phyloP scores from a whole-genome alignment of 2,113 vertebrate species.

The Ammodytes dubius region DNA sequence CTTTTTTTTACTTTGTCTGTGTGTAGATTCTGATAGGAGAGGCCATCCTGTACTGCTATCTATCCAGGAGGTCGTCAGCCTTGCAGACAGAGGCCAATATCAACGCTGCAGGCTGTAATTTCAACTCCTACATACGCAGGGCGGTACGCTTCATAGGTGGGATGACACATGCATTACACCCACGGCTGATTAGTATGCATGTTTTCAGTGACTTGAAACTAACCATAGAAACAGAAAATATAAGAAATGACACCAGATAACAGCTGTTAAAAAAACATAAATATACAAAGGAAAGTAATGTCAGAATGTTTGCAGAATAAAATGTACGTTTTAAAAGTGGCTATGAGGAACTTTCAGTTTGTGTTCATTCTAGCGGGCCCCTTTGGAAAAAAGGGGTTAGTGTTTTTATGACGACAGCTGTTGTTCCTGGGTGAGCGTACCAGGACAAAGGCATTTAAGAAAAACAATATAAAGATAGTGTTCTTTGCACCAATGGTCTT shows the following conservation, averaged over 20 bases:
- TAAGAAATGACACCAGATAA: neutral
- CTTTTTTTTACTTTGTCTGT: constrained; percentile 17
- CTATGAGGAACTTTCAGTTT: no score
- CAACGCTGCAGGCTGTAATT: constrained; percentile 96
- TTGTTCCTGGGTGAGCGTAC: no score
- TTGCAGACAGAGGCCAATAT: constrained; percentile 93
- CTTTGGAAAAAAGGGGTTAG: no score
- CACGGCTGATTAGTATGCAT: neutral
- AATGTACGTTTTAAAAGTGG: neutral
- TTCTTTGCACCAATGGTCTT: no score
- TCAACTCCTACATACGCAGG: constrained; percentile 97
- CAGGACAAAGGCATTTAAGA: no score
- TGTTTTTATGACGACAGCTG: no score
- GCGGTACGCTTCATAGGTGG: constrained; percentile 97
- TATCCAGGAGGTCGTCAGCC: constrained; percentile 91
- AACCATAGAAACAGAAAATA: neutral
- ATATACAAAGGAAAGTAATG: neutral
- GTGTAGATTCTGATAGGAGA: constrained; percentile 96
- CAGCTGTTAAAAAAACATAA: neutral
- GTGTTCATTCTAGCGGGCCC: no score
- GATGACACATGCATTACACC: constrained; percentile 36
- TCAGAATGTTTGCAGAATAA: neutral
- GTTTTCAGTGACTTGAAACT: neutral
- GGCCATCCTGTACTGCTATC: constrained; percentile 96
- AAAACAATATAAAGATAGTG: no score